These are phyloP conservation scores for Zaprionus ghesquierei DNA, from an alignment of 1,140 invertebrate genomes.

Conservation along the genomic window DNA sequence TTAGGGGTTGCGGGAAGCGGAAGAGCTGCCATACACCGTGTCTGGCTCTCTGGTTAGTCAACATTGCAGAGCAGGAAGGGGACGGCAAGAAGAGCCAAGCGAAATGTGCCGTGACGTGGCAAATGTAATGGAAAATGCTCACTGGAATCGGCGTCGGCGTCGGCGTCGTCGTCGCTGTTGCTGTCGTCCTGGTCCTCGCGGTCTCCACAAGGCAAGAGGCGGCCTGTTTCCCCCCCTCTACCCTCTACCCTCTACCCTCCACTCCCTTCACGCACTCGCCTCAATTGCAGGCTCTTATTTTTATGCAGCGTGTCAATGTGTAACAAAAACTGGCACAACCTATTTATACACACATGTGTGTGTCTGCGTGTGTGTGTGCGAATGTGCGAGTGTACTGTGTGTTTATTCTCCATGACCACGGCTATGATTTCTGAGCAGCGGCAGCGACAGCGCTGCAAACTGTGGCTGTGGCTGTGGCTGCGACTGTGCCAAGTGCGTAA, in stretches of 20 bases:
- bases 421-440: conserved; percentile 57
- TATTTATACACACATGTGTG: conserved; percentile 29
- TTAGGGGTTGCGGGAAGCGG: conserved; percentile 51
- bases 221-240: neutral
- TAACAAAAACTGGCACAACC: conserved; percentile 53
- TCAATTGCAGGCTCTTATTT: conserved; percentile 50
- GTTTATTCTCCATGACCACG: conserved; percentile 55
- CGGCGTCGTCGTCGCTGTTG: neutral
- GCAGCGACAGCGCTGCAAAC: neutral
- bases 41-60: conserved; percentile 55
- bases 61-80: conserved; percentile 11
- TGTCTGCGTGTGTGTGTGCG: neutral
- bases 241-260: neutral
- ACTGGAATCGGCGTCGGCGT: conserved; percentile 25
- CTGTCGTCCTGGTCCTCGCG: neutral
- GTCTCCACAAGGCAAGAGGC: conserved; percentile 2
- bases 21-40: conserved; percentile 60
- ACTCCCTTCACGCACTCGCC: conserved; percentile 9
- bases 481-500: conserved; percentile 59
- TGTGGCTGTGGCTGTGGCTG: conserved; percentile 10
- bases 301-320: conserved; percentile 72
- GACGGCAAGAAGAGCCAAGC: conserved; percentile 16
- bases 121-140: conserved; percentile 78
- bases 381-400: conserved; percentile 13
- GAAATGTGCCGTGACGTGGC: conserved; percentile 74